phyloP scores from a whole-genome alignment of 2,888 invertebrate species.

The Toxonevra muliebris region DNA sequence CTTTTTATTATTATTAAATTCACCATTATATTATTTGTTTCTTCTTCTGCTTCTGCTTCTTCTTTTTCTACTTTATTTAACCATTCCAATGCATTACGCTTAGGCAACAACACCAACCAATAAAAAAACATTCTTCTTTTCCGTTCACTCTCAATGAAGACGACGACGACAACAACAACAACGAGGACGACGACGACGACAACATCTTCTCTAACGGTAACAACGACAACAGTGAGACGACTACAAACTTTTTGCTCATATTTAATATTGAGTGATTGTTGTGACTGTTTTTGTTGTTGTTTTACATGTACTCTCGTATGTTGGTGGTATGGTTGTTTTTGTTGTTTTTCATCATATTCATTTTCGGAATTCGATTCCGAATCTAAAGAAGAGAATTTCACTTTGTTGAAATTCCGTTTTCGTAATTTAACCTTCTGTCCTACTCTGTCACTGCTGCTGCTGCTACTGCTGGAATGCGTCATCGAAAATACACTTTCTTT shows the following conservation, averaged over 20 bases:
- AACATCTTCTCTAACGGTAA: too few species aligned
- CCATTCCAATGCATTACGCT: not conserved
- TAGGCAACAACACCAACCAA: too few species aligned
- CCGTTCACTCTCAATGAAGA: too few species aligned
- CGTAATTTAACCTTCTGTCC: slow-evolving; percentile 58
- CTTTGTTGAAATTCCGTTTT: slow-evolving; percentile 20
- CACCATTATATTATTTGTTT: too few species aligned
- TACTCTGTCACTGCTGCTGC: slow-evolving; percentile 47
- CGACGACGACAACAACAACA: too few species aligned
- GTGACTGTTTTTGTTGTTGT: slow-evolving; percentile 7
- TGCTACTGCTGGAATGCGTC: slow-evolving; percentile 56
- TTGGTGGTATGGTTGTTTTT: not conserved
- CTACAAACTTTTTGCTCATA: too few species aligned
- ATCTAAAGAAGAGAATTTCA: too few species aligned
- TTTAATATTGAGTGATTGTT: too few species aligned
- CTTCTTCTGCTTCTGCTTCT: not conserved
- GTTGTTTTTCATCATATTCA: not conserved
- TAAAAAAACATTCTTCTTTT: too few species aligned
- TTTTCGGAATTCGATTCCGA: not conserved
- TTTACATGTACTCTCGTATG: slow-evolving; percentile 3
- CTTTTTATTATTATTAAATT: too few species aligned
- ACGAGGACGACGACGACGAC: too few species aligned
- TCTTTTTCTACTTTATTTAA: slow-evolving; percentile 4
- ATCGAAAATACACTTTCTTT: slow-evolving; percentile 44
- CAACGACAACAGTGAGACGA: too few species aligned